Evolutionary conservation across 2,797 vertebrate genomes (phyloP), one percentile per base, ranked within the genome.

Genomic region (Ctenopoma multispine): DNA sequence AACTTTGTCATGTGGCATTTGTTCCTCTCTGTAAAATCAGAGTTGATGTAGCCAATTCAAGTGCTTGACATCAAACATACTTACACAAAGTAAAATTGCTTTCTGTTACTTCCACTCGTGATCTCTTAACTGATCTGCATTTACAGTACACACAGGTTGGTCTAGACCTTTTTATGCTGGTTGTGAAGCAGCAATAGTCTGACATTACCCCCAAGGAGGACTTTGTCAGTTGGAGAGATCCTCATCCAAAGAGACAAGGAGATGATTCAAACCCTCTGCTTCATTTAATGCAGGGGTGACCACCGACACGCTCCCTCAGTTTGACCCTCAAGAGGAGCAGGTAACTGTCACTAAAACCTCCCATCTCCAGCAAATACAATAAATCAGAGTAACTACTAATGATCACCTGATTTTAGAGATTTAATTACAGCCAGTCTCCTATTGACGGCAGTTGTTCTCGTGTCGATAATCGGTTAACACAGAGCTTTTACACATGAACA

Each of bases 181-280:
- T 20, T 18, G 3, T 70, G 5, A 50, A 46, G 49, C 15, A 68
- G 47, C 58, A 60, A 43, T 62, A 41, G 53, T 46, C 24, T 80
- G 69, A 82, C 64, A 53, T 83, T 80, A 68, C 63, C 68, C 24
- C 0, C 3, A 65, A 62, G 66, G 71, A 69, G 38, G 38, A 69
- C 31, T 69, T 59, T 57, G 49, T 80, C 65, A 61, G 53, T 49
- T 65, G 24, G 14, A 70, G 54, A 72, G 69, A 77, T 74, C 27
- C 55, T 75, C 72, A 85, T 84, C 62, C 57, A 72, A 79, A 75
- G 63, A 79, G 73, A 85, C 82, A 86, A 71, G 63, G 20, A 57
- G 49, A 87, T 82, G 74, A 86, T 80, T 86, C 72, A 56, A 82
- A 83, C 44, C 60, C 49, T 76, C 60, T 83, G 70, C 72, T 86